These are phyloP conservation scores for Hemiprocne comata DNA, from an alignment of 2,113 vertebrate genomes.

Conservation along the genomic window DNA sequence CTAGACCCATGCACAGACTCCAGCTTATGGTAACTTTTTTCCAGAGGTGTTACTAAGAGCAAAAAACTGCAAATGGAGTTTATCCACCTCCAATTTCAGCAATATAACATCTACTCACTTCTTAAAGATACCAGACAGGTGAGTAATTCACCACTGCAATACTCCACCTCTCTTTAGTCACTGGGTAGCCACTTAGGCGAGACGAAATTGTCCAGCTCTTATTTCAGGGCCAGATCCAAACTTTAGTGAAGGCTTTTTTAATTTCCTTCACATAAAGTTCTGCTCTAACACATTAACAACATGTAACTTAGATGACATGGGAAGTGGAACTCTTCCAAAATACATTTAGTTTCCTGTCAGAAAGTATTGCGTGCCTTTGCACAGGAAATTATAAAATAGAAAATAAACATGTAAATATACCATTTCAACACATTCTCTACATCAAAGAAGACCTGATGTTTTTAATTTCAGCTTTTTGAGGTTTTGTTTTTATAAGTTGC, in stretches of 20 bases:
- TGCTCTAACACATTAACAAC: background rate
- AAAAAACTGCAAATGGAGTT: constrained; percentile 17
- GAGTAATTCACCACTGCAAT: background rate
- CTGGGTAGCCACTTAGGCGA: background rate
- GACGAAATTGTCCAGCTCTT: background rate
- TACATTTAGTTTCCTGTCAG: constrained; percentile 43
- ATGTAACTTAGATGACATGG: constrained; percentile 24
- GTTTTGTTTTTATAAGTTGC: constrained; percentile 61
- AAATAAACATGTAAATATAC: constrained; percentile 67
- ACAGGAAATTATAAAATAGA: constrained; percentile 60
- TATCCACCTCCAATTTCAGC: background rate
- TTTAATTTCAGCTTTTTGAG: constrained; percentile 58
- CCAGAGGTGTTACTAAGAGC: background rate
- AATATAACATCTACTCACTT: background rate
- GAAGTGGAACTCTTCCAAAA: constrained; percentile 40
- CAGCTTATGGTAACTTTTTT: background rate
- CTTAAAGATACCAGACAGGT: constrained; percentile 10
- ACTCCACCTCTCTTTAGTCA: background rate
- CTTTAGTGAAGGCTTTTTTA: background rate
- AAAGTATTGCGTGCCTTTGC: constrained; percentile 38
- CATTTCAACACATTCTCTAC: constrained; percentile 60
- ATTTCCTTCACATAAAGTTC: background rate
- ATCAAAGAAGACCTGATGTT: constrained; percentile 54
- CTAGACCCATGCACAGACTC: background rate
- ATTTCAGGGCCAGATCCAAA: background rate